Evolutionary conservation across 2,113 vertebrate species (phyloP), one percentile per base, ranked within the genome.

Genomic region (Notarius quadriscutis): DNA sequence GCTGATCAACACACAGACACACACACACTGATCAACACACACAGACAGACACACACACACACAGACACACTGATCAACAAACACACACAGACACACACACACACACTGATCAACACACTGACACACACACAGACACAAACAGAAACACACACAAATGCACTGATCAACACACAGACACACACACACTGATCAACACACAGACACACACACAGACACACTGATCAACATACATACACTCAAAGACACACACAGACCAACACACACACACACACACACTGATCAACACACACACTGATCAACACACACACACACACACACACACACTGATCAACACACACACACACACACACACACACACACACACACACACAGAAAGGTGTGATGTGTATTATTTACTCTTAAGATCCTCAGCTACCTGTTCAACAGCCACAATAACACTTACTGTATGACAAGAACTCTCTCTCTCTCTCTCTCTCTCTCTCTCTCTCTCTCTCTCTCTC

Each of bases 341-440:
- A 67, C 63, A 69, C 65, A 69, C 10, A 48, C 79, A 63, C 53
- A 79, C 78, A 81, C 34, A 48, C 41, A 63, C 74, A 85, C 83
- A 77, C 75, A 27, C 30, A 85, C 71, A 87, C 72, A 86, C 79
- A 82, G 77, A 81, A 79, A 86, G 62, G 89, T 92, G 89, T 88
- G 74, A 91, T 91, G 86, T 90, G 88, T 89, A 91, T 92, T 89
- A 90, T 89, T 91, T 85, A 90, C 81, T 69, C 57, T 72, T 71
- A 92, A 65, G 74, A 69, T 88, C 87, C 85, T 50, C 82, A 89
- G 87, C 89, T 89, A 87, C 87, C 89, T 89, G 89, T 84, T 91
- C 88, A 90, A 90, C 91, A 92, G 91, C 90, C 89, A 91, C 90
- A 90, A 86, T 87, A 92, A 88, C 88, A 92, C 91, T 89, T 91